A percentile compares a stretch with the other conserved stretches of the same genome.
These are phyloP conservation scores for Procapra przewalskii DNA, from an alignment of 2,113 vertebrate species.

Conservation along the genomic window DNA sequence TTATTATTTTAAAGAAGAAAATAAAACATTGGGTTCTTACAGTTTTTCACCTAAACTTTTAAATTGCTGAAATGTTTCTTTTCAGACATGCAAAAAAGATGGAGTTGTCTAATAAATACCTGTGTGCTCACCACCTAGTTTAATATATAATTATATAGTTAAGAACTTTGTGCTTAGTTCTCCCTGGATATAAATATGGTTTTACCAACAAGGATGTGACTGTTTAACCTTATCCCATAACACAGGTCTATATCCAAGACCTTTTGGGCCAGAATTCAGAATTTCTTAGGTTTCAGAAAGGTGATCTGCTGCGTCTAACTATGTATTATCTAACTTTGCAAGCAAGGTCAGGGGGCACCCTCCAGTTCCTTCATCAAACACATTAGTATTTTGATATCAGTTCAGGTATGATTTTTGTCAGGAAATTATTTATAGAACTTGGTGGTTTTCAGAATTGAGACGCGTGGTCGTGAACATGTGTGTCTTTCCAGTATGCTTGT, in stretches of 20 bases:
- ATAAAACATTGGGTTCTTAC: not conserved
- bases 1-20: not conserved
- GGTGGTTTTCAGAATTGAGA: conserved; percentile 5
- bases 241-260: not conserved
- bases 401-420: not conserved
- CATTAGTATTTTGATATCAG: not conserved
- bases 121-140: not conserved
- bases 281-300: not conserved
- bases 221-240: not conserved
- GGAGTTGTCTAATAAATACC: not conserved
- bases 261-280: not conserved
- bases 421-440: not conserved
- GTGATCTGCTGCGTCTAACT: not conserved
- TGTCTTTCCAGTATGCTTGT: not conserved
- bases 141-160: not conserved
- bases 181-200: not conserved
- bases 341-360: not conserved
- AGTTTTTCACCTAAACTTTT: not conserved
- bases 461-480: not conserved
- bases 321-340: not conserved
- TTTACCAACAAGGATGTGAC: not conserved
- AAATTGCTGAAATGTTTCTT: not conserved
- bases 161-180: not conserved
- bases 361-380: not conserved
- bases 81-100: not conserved